A percentile compares a stretch with the other conserved stretches of the same genome.
Evolutionary conservation across 2,888 invertebrate species (phyloP).

Genomic region (Linnaemya tessellans): DNA sequence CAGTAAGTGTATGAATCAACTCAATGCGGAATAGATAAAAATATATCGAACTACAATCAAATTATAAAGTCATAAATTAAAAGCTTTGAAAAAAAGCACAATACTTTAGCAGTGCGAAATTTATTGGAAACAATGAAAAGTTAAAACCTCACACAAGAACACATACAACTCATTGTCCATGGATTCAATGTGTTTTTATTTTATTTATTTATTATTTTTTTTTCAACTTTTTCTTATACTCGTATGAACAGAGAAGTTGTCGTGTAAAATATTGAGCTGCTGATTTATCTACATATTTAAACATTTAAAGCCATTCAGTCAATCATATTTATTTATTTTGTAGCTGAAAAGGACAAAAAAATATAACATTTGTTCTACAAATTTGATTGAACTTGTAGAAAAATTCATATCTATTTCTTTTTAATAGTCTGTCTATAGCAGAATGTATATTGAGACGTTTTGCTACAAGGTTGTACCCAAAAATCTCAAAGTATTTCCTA

Average conservation of each 20-base stretch:
- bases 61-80: constrained; percentile 34
- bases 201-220: no score
- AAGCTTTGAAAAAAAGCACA: not conserved
- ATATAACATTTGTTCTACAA: no score
- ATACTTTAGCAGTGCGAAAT: constrained; percentile 20
- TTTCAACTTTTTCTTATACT: not conserved
- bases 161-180: not conserved
- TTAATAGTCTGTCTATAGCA: no score
- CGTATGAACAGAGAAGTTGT: not conserved
- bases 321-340: not conserved
- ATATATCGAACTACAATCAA: constrained; percentile 41
- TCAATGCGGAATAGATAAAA: constrained; percentile 56
- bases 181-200: not conserved
- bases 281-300: not conserved
- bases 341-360: not conserved
- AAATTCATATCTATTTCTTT: not conserved
- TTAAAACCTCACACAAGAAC: not conserved
- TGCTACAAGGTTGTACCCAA: no score
- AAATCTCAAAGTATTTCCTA: no score
- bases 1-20: constrained; percentile 6
- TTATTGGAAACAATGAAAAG: not conserved
- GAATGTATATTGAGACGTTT: no score
- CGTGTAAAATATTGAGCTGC: not conserved
- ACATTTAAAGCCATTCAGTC: not conserved
- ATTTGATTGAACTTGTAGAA: not conserved